These are phyloP conservation scores for Alviniconcha strummeri DNA, from an alignment of 2,888 invertebrate species.

Conservation along the genomic window DNA sequence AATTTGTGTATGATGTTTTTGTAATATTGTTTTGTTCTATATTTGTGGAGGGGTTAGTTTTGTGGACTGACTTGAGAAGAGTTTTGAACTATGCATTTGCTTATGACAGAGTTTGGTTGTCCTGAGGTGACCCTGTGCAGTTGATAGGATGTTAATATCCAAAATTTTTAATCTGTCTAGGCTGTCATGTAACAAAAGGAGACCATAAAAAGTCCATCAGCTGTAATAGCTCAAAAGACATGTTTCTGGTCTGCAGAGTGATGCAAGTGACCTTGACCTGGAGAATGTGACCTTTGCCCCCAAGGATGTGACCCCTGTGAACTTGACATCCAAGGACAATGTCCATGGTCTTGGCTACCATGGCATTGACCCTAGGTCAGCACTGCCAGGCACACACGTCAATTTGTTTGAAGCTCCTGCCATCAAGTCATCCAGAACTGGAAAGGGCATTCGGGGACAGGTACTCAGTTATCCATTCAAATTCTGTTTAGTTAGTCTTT, in stretches of 20 bases:
- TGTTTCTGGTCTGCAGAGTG: constrained; percentile 26
- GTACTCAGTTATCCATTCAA: constrained; percentile 41
- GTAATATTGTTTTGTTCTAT: no score
- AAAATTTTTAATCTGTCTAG: no score
- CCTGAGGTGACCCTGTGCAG: no score
- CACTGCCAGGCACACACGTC: constrained; percentile 59
- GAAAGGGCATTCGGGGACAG: constrained; percentile 68
- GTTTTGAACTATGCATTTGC: no score
- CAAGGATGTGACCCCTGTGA: constrained; percentile 78
- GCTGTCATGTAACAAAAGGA: no score
- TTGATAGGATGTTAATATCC: no score
- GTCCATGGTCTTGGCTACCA: constrained; percentile 76
- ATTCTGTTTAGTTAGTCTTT: neutral
- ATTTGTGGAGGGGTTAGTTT: no score
- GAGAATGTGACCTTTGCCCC: constrained; percentile 67
- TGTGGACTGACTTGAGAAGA: no score
- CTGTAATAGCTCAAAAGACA: no score
- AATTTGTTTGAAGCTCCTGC: constrained; percentile 58
- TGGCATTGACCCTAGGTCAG: constrained; percentile 64
- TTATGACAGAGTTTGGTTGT: no score
- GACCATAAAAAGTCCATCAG: no score
- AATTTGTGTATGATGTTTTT: no score
- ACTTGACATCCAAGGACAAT: constrained; percentile 85
- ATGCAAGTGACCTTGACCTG: constrained; percentile 29
- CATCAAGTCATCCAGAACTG: constrained; percentile 42